Percentiles rank a stretch among this genome's conserved stretches.
Conservation (phyloP, 64 coral and sea anemone genomes). For the Stichodactyla helianthus region DNA sequence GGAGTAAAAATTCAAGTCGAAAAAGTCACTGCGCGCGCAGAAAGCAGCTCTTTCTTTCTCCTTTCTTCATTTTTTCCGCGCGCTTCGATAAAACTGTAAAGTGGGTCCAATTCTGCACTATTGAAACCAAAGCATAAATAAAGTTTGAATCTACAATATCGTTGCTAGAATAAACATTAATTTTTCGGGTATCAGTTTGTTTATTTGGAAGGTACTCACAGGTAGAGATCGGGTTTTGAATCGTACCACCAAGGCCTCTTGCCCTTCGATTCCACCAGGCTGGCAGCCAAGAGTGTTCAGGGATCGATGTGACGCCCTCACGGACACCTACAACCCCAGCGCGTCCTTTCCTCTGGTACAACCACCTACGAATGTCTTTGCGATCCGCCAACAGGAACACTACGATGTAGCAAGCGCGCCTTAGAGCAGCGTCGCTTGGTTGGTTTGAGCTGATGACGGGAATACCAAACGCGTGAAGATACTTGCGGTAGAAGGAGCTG, state of each 20-base stretch:
- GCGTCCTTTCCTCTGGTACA: slow-evolving; percentile 70
- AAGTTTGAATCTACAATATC: too few species aligned
- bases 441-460: slow-evolving; percentile 73
- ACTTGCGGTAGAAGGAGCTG: slow-evolving; percentile 77
- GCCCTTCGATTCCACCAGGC: slow-evolving; percentile 79
- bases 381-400: slow-evolving; percentile 89
- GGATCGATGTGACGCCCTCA: slow-evolving; percentile 90
- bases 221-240: slow-evolving; percentile 79
- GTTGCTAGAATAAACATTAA: too few species aligned
- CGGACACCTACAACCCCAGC: slow-evolving; percentile 75
- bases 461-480: slow-evolving; percentile 87
- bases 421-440: slow-evolving; percentile 63
- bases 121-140: too few species aligned
- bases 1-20: too few species aligned
- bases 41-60: too few species aligned
- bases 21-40: too few species aligned
- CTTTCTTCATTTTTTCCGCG: too few species aligned
- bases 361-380: slow-evolving; percentile 72
- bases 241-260: slow-evolving; percentile 81
- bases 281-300: slow-evolving; percentile 57
- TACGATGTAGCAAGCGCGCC: slow-evolving; percentile 84
- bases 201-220: slow-evolving; percentile 38
- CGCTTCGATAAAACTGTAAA: too few species aligned
- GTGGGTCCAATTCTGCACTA: too few species aligned
- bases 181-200: too few species aligned